Evolutionary conservation across 2,888 invertebrate species (phyloP).

Genomic region (Pheosia tremula): DNA sequence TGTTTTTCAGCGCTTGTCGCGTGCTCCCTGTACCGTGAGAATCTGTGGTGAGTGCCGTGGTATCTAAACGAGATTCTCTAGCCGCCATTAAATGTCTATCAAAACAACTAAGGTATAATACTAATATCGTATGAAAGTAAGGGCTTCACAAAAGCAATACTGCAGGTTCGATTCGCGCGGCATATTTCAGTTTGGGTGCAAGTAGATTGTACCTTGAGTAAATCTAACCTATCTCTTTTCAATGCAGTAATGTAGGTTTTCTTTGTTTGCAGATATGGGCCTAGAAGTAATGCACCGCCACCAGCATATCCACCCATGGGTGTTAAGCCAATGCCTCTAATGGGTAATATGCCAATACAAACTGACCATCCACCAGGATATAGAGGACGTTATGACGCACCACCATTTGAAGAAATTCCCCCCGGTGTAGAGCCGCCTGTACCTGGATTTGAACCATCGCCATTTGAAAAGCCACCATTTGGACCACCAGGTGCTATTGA

Average conservation of each 20-base stretch:
- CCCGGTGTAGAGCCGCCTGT: conserved; percentile 87
- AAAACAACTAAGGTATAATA: too few relatives aligned
- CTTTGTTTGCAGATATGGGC: conserved; percentile 72
- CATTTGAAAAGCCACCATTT: conserved; percentile 79
- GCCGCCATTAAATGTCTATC: too few relatives aligned
- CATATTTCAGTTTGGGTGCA: conserved; percentile 28
- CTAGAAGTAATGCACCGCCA: conserved; percentile 66
- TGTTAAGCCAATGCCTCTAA: conserved; percentile 63
- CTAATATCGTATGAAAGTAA: background rate
- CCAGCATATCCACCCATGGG: conserved; percentile 65
- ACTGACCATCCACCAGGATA: conserved; percentile 67
- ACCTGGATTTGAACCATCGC: conserved; percentile 85
- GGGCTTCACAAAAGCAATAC: conserved; percentile 4
- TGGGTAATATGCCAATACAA: conserved; percentile 58
- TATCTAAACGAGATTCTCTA: too few relatives aligned
- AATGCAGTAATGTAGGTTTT: conserved; percentile 15
- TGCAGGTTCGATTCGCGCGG: conserved; percentile 58
- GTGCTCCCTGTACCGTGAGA: too few relatives aligned
- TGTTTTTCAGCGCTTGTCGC: too few relatives aligned
- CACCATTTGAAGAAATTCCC: conserved; percentile 84
- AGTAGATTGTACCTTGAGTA: background rate
- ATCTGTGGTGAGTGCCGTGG: too few relatives aligned
- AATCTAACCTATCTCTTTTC: background rate
- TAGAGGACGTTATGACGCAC: conserved; percentile 71
- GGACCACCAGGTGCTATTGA: conserved; percentile 65